phyloP scores from a whole-genome alignment of 2,113 vertebrate genomes.

The Talpa occidentalis region DNA sequence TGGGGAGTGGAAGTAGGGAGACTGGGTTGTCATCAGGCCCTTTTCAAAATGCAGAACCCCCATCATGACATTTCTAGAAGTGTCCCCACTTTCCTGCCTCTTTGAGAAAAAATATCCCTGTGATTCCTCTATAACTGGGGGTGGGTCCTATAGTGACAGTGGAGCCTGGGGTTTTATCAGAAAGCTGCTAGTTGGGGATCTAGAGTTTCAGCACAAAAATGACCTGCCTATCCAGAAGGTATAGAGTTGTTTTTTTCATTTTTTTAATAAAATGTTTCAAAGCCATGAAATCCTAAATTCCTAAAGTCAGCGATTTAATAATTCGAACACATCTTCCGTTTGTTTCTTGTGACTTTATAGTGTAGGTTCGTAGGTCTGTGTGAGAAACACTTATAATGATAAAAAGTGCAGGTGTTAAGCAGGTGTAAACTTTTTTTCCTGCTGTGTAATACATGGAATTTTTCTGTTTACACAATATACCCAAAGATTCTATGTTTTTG shows the following conservation, averaged over 20 bases:
- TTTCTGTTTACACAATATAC: not conserved
- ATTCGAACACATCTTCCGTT: not conserved
- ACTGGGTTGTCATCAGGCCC: not conserved
- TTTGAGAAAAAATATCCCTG: not conserved
- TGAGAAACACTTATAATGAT: not conserved
- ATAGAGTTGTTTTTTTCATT: not conserved
- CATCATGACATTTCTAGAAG: not conserved
- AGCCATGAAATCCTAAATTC: not conserved
- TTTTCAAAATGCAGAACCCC: not conserved
- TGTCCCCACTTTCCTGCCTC: not conserved
- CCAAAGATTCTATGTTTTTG: not conserved
- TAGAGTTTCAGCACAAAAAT: not conserved
- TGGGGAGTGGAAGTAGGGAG: too few species aligned
- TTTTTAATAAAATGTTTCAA: not conserved
- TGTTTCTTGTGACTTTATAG: not conserved
- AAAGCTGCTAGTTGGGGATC: not conserved
- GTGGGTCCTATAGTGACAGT: fast-evolving
- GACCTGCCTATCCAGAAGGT: not conserved
- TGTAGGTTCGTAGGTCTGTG: not conserved
- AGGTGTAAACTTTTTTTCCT: not conserved
- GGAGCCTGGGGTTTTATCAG: not conserved
- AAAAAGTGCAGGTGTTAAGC: not conserved
- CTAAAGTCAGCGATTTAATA: not conserved
- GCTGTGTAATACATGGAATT: not conserved
- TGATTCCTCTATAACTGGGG: not conserved